Percentiles rank a stretch among this genome's conserved stretches.
Conservation (phyloP, 2,797 vertebrate species). For the Eurystomus glaucurus region DNA sequence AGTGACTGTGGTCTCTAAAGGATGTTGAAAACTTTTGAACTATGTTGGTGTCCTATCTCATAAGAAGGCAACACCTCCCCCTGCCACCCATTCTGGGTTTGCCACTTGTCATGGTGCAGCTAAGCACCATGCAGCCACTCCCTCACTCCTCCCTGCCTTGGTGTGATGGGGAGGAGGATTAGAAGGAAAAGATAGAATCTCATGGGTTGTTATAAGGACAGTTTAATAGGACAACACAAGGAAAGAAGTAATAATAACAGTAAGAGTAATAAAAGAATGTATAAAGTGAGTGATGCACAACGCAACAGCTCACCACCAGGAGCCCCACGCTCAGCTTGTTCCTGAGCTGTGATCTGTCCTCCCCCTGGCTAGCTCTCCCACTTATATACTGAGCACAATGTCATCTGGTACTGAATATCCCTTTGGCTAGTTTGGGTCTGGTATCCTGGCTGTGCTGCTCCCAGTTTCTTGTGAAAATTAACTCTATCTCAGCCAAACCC, state of each 20-base stretch:
- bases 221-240: neutral
- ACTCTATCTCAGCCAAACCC: neutral
- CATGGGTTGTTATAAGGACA: neutral
- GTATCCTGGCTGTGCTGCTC: neutral
- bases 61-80: neutral
- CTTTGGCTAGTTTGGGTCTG: neutral
- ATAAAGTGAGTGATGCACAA: neutral
- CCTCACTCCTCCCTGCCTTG: neutral
- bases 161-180: neutral
- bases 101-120: neutral
- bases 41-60: accelerated
- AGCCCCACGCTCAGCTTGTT: neutral
- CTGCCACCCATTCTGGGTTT: neutral
- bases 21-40: neutral
- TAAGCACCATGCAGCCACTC: neutral
- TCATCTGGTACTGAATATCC: neutral
- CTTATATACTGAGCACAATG: neutral
- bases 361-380: neutral
- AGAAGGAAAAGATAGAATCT: neutral
- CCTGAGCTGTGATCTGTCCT: neutral
- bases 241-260: neutral
- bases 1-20: neutral
- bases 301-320: neutral
- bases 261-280: neutral
- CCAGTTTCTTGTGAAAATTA: neutral